Base-by-base conservation (phyloP, 2,888 invertebrate genomes). In the Pogonocherus hispidulus region DNA sequence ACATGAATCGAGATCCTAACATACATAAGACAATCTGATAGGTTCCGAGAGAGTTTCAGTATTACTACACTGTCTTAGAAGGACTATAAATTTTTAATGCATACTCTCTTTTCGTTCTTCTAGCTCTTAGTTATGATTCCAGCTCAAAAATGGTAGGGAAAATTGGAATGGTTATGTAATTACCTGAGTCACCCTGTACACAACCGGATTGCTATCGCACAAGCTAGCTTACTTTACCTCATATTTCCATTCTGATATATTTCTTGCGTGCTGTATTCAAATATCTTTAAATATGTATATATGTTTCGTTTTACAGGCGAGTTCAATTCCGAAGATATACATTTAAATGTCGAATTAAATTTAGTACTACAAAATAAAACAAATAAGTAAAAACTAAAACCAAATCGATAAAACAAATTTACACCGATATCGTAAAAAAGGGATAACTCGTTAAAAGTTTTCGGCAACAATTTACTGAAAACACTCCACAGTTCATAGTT, bases 161-260 rank as follows among this genome's bases (percentile, higher is more conserved):
- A n/a, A n/a, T n/a, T n/a, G n/a, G n/a, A n/a, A n/a, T n/a, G n/a
- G n/a, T n/a, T n/a, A n/a, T n/a, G n/a, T n/a, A n/a, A n/a, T n/a
- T n/a, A n/a, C n/a, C n/a, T n/a, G n/a, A n/a, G n/a, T 8, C 27
- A 27, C 27, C 27, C 27, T 27, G 8, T 27, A 27, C 41, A 14
- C 14, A 14, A 2, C 6, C 16, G n/a, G 41, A 0, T n/a, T 41
- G n/a, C 41, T 5, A 16, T 41, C 41, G n/a, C 11, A 14, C 11
- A 35, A 23, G 20, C 32, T 54, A 27, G 46, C n/a, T 23, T 27
- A 27, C 54, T 20, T 23, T 27, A 27, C 54, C 47, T 46, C 55
- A 55, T 64, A 54, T 64, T 64, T 55, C 64, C 55, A 55, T 55
- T 55, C 41, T 44, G 44, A 64, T 14, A 64, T 44, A 60, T 49